Evolutionary conservation across 2,113 vertebrate species (phyloP).

Genomic region (Epinephelus lanceolatus): DNA sequence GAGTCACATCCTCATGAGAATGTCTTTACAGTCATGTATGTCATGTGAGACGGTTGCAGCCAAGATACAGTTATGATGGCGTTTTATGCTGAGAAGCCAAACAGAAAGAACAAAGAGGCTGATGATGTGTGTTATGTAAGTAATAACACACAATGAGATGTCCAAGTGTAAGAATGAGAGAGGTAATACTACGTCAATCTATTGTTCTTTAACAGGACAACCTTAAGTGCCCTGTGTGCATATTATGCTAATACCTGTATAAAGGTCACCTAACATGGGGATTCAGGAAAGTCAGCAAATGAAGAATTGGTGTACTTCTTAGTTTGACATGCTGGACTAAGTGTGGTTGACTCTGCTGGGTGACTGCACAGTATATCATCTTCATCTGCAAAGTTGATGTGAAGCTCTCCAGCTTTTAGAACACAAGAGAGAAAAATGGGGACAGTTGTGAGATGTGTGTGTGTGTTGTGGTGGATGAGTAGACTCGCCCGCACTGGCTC

Average conservation of each 20-base stretch:
- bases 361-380: not conserved
- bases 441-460: conserved; percentile 21
- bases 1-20: conserved; percentile 31
- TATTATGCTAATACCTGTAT: not conserved
- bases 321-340: too few relatives aligned
- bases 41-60: not conserved
- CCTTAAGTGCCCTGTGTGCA: not conserved
- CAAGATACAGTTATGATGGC: conserved; percentile 10
- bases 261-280: not conserved
- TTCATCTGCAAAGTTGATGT: not conserved
- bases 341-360: too few relatives aligned
- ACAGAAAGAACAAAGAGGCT: not conserved
- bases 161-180: not conserved
- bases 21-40: not conserved
- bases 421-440: not conserved
- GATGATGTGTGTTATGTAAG: not conserved
- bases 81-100: not conserved
- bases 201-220: not conserved
- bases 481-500: not conserved
- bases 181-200: not conserved
- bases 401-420: not conserved
- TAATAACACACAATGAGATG: not conserved
- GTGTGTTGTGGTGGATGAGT: conserved; percentile 15
- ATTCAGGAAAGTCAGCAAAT: too few relatives aligned
- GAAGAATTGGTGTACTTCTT: too few relatives aligned